Evolutionary conservation across 2,113 vertebrate species (phyloP).

Genomic region (Furnarius figulus): DNA sequence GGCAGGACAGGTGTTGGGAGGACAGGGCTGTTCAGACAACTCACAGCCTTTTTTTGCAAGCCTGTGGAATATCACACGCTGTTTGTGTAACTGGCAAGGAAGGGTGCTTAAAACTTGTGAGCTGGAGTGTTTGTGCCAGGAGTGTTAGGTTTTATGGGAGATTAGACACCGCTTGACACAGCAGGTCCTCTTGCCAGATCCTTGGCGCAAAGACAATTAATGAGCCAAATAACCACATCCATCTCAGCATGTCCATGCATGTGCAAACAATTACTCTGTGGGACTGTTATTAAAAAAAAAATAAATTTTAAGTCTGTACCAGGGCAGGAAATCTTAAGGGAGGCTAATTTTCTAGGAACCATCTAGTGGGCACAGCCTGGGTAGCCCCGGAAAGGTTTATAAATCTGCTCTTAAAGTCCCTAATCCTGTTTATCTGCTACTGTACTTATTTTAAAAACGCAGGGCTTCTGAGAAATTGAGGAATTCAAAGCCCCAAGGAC

Average conservation of each 20-base stretch:
- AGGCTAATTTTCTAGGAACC: slow-evolving; percentile 59
- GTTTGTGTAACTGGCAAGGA: background rate
- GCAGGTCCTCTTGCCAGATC: slow-evolving; percentile 55
- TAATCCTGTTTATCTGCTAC: slow-evolving; percentile 51
- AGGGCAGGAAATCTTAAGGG: slow-evolving; percentile 39
- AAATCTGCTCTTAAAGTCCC: background rate
- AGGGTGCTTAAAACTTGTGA: slow-evolving; percentile 5
- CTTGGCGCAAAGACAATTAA: slow-evolving; percentile 14
- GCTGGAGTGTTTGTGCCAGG: slow-evolving; percentile 27
- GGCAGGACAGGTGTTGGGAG: background rate
- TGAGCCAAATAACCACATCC: slow-evolving; percentile 62
- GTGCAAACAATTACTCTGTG: slow-evolving; percentile 55
- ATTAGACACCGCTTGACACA: slow-evolving; percentile 50
- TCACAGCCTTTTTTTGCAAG: background rate
- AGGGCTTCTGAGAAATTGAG: slow-evolving; percentile 23
- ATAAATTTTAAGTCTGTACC: slow-evolving; percentile 26
- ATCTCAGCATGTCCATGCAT: slow-evolving; percentile 54
- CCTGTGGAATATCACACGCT: background rate
- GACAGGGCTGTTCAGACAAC: background rate
- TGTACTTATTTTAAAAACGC: slow-evolving; percentile 17
- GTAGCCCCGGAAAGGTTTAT: slow-evolving; percentile 18
- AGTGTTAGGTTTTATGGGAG: slow-evolving; percentile 46
- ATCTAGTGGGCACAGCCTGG: background rate
- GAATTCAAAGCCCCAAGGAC: background rate
- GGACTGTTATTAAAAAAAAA: slow-evolving; percentile 58